Base-by-base conservation (phyloP, 2,888 invertebrate genomes). In the Lochmaea crataegi region DNA sequence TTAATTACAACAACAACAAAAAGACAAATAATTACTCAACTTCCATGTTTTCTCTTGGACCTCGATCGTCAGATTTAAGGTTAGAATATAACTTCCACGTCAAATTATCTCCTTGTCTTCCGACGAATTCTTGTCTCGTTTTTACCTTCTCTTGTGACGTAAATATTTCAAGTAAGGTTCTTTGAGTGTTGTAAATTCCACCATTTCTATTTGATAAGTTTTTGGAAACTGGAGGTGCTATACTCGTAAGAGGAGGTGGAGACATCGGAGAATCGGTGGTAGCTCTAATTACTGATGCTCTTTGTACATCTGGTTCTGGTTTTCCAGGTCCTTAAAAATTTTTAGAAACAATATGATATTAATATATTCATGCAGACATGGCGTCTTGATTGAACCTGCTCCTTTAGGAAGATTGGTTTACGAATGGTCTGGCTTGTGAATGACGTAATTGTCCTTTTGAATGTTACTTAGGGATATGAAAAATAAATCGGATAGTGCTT, bases 191-290 rank as follows among this genome's bases (percentile, higher is more conserved):
- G 70, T 86, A 82, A 48, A 85, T 84, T 5, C 85, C 83, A 3
- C 84, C 83, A 16, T 77, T 76, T 51, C 72, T 68, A 12, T 64
- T 75, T 48, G 82, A 81, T 7, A 75, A 71, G 10, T 75, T 68
- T 45, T 79, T 80, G 6, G 83, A 81, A 45, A 82, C 74, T 2
- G 85, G 80, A 1, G 83, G 78, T 7, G 82, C 81, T 65, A 86
- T 83, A 72, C 82, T 85, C 0, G 86, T 77, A 61, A 87, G 73
- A 3, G 93, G 91, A 0, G 94, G 93, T 0, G 95, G 95, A 0
- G 96, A 96, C 85, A 95, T 91, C 0, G 95, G 95, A 0, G 95
- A 95, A 85, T 96, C 96, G 0, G 95, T 94, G 0, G 94, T 94
- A 1, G 95, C 93, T 65, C 95, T 88, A 73, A 92, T 91, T 1